Conservation (phyloP, 2,797 vertebrate genomes). For the Simalia tracyae region DNA sequence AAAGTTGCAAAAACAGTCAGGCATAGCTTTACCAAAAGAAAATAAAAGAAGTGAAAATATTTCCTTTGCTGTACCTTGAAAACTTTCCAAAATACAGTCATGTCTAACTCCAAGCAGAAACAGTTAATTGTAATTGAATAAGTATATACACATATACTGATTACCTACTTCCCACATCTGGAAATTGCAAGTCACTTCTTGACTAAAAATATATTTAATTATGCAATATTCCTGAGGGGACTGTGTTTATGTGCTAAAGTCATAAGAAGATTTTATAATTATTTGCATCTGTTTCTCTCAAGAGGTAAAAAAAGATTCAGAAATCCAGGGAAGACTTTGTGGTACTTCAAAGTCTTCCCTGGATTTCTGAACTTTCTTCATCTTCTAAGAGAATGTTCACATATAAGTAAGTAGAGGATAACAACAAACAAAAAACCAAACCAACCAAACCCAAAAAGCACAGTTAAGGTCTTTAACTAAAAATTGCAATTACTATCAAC, state of each 20-base stretch:
- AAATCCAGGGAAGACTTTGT: neutral
- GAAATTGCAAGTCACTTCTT: slow-evolving; percentile 6
- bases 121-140: neutral
- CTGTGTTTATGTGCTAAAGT: neutral
- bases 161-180: neutral
- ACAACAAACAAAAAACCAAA: fast-evolving
- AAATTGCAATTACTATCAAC: neutral
- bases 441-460: neutral
- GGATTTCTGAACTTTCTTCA: neutral
- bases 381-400: neutral
- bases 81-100: neutral
- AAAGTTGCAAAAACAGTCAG: neutral
- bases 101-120: neutral
- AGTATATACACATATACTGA: neutral
- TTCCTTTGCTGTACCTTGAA: neutral
- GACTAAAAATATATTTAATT: slow-evolving; percentile 20
- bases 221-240: neutral
- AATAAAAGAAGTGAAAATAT: neutral
- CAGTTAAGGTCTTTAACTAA: neutral
- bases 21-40: neutral
- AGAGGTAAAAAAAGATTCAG: neutral
- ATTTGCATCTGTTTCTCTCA: slow-evolving; percentile 1
- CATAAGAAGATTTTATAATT: slow-evolving; percentile 5
- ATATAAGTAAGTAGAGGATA: neutral
- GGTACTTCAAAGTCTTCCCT: neutral